These are phyloP conservation scores for Misgurnus anguillicaudatus DNA, from an alignment of 2,113 vertebrate species.

Conservation along the genomic window DNA sequence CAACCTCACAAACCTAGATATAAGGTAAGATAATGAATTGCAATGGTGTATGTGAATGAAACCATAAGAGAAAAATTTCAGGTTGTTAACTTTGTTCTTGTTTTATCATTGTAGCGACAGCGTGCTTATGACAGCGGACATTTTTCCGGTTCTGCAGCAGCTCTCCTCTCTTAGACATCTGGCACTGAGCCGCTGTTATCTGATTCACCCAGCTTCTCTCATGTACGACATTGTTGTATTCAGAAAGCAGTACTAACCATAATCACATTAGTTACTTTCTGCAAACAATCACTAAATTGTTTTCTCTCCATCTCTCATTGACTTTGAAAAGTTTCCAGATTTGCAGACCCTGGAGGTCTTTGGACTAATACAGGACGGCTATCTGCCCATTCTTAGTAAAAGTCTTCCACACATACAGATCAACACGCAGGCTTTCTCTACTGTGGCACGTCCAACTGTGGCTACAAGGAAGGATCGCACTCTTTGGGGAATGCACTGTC, in stretches of 20 bases:
- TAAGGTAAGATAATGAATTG: slow-evolving; percentile 78
- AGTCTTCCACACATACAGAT: slow-evolving; percentile 79
- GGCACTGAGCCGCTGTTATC: slow-evolving; percentile 91
- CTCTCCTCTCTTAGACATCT: slow-evolving; percentile 81
- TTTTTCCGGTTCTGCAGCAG: slow-evolving; percentile 79
- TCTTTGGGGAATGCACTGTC: slow-evolving; percentile 86
- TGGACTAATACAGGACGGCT: slow-evolving; percentile 81
- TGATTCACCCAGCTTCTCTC: slow-evolving; percentile 85
- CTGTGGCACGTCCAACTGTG: slow-evolving; percentile 82
- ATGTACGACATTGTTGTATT: slow-evolving; percentile 58
- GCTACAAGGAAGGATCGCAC: slow-evolving; percentile 64
- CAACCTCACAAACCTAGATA: slow-evolving; percentile 80
- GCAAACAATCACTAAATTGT: neutral
- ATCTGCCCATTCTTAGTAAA: slow-evolving; percentile 78
- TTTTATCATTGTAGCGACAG: slow-evolving; percentile 81
- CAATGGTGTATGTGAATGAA: neutral
- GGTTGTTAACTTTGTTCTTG: neutral
- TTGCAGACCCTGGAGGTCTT: slow-evolving; percentile 87
- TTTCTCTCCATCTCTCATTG: slow-evolving; percentile 65
- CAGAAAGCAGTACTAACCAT: neutral
- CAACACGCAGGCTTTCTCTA: slow-evolving; percentile 82
- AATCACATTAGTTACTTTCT: neutral
- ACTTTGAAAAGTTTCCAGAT: slow-evolving; percentile 76
- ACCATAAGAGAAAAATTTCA: neutral
- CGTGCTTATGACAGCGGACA: slow-evolving; percentile 82